Base-by-base conservation (phyloP, 2,888 invertebrate species). In the Macroteleia sp. region DNA sequence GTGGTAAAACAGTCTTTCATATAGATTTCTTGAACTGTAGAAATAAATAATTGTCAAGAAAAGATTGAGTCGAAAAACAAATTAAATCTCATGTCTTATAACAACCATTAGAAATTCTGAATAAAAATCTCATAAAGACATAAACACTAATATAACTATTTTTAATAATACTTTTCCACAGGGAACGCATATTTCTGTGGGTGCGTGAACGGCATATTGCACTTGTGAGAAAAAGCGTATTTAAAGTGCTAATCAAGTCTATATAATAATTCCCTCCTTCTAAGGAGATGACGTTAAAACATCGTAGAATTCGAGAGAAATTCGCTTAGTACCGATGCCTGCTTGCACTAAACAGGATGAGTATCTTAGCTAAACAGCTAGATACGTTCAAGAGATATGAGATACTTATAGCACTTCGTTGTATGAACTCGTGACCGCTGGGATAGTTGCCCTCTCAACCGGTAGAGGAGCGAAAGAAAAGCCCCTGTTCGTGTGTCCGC, bases 311-410 rank as follows among this genome's bases (percentile, higher is more conserved):
- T 25, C 20, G 20, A 41, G 32, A 16, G 34, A 42, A 56, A 62
- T 46, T 57, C 57, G 46, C 57, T 69, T 69, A 57, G 41, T 50
- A 41, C 32, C 54, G 22, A 48, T 70, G 52, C 46, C 52, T 36
- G 75, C 54, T 16, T 39, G 42, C 59, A 25, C 70, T 42, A 67
- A 69, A 78, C 81, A 66, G 73, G 69, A 83, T 76, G 80, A 76
- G 80, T 78, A 82, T 84, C 85, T 82, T 83, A 85, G 83, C 86
- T 86, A 86, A 86, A 86, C 84, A 85, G 85, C 77, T 69, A 83
- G 85, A 85, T 85, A 84, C 44, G 82, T 80, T 84, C 81, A 54
- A 75, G 64, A 81, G 44, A 44, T 44, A 44, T 82, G 66, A 84
- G 83, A 85, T 85, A 84, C 84, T 85, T 84, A 84, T 83, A 82